phyloP scores from a whole-genome alignment of 2,888 invertebrate species.

The Eulithis testata region DNA sequence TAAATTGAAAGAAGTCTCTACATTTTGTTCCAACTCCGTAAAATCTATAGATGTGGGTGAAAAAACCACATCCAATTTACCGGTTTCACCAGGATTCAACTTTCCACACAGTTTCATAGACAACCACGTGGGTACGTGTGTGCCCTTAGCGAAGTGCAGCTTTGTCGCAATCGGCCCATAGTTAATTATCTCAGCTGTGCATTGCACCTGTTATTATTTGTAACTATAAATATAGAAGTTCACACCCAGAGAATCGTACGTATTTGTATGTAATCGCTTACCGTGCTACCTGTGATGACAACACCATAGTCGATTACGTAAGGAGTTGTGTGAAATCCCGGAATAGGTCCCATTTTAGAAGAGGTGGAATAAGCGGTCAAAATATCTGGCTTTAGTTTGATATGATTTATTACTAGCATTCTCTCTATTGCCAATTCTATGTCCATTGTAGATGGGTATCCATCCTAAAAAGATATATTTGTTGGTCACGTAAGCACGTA shows the following conservation, averaged over 20 bases:
- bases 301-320: constrained; percentile 85
- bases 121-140: constrained; percentile 64
- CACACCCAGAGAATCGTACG: not conserved
- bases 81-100: constrained; percentile 76
- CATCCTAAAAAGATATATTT: constrained; percentile 63
- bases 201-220: constrained; percentile 60
- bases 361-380: constrained; percentile 57
- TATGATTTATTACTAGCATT: constrained; percentile 72
- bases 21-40: constrained; percentile 69
- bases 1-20: constrained; percentile 73
- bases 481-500: not conserved
- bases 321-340: constrained; percentile 75
- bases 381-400: constrained; percentile 70
- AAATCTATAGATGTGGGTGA: constrained; percentile 75
- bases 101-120: constrained; percentile 67
- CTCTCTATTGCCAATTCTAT: constrained; percentile 86
- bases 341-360: constrained; percentile 70
- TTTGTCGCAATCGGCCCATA: constrained; percentile 81
- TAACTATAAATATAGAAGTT: not conserved
- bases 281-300: constrained; percentile 77
- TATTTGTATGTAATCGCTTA: constrained; percentile 42
- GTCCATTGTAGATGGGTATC: constrained; percentile 82
- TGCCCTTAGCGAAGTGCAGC: constrained; percentile 71
- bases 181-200: constrained; percentile 77
- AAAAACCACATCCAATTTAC: constrained; percentile 80